Evolutionary conservation across 1,140 invertebrate genomes (phyloP), one percentile per base, ranked within the genome.

Genomic region (Formica exsecta): DNA sequence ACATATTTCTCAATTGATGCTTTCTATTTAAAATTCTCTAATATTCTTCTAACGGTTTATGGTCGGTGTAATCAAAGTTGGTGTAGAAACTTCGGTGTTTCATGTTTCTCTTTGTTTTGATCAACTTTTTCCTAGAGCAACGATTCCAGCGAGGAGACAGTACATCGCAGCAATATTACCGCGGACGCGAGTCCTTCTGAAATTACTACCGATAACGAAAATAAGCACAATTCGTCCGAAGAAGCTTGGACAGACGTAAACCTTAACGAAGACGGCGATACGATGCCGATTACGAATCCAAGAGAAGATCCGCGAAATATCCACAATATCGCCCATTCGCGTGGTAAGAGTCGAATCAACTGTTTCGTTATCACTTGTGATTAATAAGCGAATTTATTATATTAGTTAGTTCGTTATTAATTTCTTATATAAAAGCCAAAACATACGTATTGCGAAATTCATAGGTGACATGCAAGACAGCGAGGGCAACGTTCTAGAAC

Each of bases 191-290:
- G 93, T 91, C 94, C 92, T 29, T 95, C 94, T 7, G 94, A 95
- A 83, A 89, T 95, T 29, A 95, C 93, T 22, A 95, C 94, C 6
- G 95, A 95, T 87, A 95, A 94, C 84, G 95, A 95, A 85, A 97
- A 97, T 90, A 97, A 97, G 87, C 97, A 93, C 25, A 95, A 95
- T 87, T 95, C 95, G 38, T 95, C 94, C 59, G 98, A 98, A 91
- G 98, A 98, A 91, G 98, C 97, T 81, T 98, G 98, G 98, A 98
- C 98, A 19, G 98, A 98, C 92, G 98, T 98, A 48, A 98, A 98
- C 95, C 95, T 98, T 44, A 98, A 98, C 92, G 98, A 98, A 92
- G 97, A 98, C 73, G 96, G 96, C 0, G 97, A 97, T 93, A 89
- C 93, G 57, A 91, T 94, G 91, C 93, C 96, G 54, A 95, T 96